Conservation (phyloP, 2,888 invertebrate genomes). For the Sphecodes monilicornis region DNA sequence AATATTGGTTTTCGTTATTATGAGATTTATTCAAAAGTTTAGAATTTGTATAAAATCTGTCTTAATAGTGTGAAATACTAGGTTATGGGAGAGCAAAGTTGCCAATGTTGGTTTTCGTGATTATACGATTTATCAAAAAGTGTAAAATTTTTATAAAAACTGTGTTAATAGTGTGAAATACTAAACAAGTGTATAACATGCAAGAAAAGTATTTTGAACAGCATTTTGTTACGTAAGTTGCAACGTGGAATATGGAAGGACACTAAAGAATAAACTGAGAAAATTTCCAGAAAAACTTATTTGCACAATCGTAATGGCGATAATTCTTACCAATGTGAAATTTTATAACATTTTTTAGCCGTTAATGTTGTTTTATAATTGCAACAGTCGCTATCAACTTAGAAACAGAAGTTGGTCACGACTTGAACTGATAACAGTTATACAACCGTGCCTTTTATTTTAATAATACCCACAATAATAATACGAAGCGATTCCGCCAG, state of each 20-base stretch:
- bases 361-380: not conserved
- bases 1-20: too few species aligned
- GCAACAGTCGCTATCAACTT: not conserved
- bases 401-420: not conserved
- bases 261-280: not conserved
- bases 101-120: too few species aligned
- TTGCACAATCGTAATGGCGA: not conserved
- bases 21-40: too few species aligned
- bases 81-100: too few species aligned
- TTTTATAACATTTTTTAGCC: not conserved
- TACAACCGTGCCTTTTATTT: not conserved
- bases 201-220: too few species aligned
- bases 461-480: not conserved
- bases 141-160: too few species aligned
- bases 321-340: not conserved
- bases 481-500: not conserved
- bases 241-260: not conserved
- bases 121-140: too few species aligned
- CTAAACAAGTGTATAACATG: too few species aligned
- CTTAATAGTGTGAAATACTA: too few species aligned
- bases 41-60: too few species aligned
- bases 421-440: not conserved
- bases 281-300: not conserved
- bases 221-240: not conserved
- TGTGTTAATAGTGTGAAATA: too few species aligned